phyloP scores from a whole-genome alignment of 2,113 vertebrate genomes.

The Onychostoma macrolepis region DNA sequence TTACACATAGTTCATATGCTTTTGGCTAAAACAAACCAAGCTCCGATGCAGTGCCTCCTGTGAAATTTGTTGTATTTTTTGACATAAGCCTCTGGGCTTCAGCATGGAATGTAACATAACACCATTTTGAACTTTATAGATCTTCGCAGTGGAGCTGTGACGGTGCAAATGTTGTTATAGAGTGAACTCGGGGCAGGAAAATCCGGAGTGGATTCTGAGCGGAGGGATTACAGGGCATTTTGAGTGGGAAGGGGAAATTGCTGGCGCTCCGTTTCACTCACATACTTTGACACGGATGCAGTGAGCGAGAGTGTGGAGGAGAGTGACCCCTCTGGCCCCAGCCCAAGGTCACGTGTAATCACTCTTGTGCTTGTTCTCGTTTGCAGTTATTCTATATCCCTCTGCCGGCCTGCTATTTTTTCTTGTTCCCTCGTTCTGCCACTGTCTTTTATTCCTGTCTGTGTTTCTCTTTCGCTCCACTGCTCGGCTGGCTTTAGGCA shows the following conservation, averaged over 20 bases:
- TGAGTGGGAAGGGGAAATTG: not conserved
- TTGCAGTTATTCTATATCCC: conserved; percentile 22
- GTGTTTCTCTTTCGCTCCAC: conserved; percentile 62
- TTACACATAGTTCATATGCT: not conserved
- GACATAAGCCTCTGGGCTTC: not conserved
- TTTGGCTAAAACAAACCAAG: not conserved
- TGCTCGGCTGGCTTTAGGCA: conserved; percentile 67
- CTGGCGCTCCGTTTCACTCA: not conserved
- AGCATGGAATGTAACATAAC: not conserved
- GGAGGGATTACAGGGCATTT: not conserved
- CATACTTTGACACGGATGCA: not conserved
- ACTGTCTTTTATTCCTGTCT: conserved; percentile 26
- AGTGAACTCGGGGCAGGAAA: not conserved
- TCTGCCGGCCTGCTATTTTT: conserved; percentile 20
- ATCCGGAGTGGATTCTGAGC: not conserved
- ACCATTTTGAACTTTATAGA: not conserved
- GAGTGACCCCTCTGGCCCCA: conserved; percentile 25
- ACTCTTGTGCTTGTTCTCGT: conserved; percentile 45
- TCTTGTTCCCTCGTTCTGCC: conserved; percentile 25
- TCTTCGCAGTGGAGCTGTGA: not conserved
- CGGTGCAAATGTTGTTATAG: not conserved
- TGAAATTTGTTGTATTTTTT: not conserved
- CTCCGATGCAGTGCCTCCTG: not conserved
- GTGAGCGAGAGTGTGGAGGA: conserved; percentile 41
- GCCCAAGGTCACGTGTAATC: conserved; percentile 43